A percentile compares a stretch with the other conserved stretches of the same genome.
Conservation (phyloP, 1,140 invertebrate genomes). For the Ylistrum balloti region DNA sequence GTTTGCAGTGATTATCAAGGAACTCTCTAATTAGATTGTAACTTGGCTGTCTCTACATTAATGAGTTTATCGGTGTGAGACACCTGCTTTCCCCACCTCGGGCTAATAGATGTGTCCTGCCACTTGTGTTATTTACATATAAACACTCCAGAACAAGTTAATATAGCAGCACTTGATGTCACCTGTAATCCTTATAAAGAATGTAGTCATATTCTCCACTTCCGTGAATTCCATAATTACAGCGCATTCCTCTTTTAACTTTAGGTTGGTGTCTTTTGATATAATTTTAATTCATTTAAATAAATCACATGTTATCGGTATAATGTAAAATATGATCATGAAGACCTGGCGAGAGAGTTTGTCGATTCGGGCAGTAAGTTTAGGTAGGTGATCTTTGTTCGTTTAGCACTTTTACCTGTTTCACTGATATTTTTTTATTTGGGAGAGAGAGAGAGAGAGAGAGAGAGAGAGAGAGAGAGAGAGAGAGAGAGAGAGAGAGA, state of each 20-base stretch:
- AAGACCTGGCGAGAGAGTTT: too few relatives aligned
- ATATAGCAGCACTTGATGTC: not conserved
- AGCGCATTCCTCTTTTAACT: not conserved
- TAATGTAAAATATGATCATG: too few relatives aligned
- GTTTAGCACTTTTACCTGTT: too few relatives aligned
- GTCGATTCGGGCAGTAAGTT: too few relatives aligned
- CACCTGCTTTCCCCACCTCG: not conserved
- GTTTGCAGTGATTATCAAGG: not conserved
- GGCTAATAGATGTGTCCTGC: conserved; percentile 15
- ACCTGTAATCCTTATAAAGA: not conserved
- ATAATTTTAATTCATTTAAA: too few relatives aligned
- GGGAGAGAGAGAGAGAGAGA: too few relatives aligned
- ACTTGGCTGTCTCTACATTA: not conserved
- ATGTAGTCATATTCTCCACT: not conserved
- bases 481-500: too few relatives aligned
- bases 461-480: too few relatives aligned
- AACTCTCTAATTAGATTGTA: not conserved
- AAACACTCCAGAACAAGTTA: not conserved
- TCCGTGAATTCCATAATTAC: not conserved
- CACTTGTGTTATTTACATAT: conserved; percentile 1
- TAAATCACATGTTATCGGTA: not conserved
- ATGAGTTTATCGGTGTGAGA: not conserved
- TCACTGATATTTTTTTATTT: too few relatives aligned
- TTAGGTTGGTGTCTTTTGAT: too few relatives aligned
- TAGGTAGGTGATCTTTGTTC: too few relatives aligned